phyloP scores from a whole-genome alignment of 2,797 vertebrate genomes.

The Eurystomus glaucurus region DNA sequence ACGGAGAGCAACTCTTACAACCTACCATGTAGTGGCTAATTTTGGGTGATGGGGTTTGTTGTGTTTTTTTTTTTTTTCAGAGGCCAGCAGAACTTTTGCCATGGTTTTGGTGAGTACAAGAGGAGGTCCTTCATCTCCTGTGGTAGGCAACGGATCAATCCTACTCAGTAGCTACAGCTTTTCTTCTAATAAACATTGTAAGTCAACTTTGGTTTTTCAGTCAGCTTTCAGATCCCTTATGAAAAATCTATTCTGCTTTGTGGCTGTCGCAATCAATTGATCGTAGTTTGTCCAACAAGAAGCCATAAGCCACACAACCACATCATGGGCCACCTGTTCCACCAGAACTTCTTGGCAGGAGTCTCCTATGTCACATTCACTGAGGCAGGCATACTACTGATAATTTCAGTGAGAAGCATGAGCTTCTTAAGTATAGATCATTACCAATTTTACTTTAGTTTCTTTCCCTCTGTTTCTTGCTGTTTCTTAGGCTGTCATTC shows the following conservation, averaged over 20 bases:
- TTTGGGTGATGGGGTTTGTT: neutral
- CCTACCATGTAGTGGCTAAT: neutral
- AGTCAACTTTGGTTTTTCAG: neutral
- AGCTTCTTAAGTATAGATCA: neutral
- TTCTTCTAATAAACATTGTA: neutral
- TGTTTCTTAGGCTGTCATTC: neutral
- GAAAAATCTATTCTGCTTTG: neutral
- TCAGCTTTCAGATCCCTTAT: neutral
- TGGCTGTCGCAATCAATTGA: neutral
- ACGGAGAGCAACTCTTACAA: neutral
- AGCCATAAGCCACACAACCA: neutral
- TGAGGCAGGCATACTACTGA: neutral
- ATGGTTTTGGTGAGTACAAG: neutral
- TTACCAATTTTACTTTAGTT: neutral
- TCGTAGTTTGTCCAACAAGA: neutral
- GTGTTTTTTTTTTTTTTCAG: no score
- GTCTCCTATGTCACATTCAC: neutral
- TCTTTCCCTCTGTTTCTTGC: neutral
- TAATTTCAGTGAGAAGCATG: neutral
- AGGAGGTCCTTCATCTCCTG: neutral
- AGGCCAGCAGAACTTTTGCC: neutral
- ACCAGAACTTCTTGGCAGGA: neutral
- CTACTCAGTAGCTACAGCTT: neutral
- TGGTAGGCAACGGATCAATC: neutral
- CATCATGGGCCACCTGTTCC: neutral